Conservation (phyloP, 2,888 invertebrate genomes). For the Pristionchus maxplancki region DNA sequence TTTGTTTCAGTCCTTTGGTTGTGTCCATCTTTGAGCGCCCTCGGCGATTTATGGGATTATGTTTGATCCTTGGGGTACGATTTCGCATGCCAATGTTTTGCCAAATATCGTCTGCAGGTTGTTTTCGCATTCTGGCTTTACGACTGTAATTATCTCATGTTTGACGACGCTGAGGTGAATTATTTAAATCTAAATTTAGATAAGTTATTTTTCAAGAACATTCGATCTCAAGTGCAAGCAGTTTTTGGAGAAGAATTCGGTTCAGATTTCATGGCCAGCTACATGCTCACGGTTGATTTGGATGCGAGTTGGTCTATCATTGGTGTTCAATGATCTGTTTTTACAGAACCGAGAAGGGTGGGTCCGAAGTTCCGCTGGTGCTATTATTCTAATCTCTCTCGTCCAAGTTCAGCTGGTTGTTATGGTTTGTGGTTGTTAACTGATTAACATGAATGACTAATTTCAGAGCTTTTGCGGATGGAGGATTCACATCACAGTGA, state of each 20-base stretch:
- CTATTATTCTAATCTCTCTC: background rate
- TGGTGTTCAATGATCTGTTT: too few species aligned
- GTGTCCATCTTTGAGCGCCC: background rate
- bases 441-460: background rate
- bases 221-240: background rate
- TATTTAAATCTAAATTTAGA: background rate
- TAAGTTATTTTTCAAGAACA: background rate
- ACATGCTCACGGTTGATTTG: slow-evolving; percentile 5
- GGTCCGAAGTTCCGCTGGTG: background rate
- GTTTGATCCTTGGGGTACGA: background rate
- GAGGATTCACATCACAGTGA: background rate
- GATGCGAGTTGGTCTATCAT: background rate
- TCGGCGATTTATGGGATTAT: background rate
- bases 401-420: background rate
- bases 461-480: background rate
- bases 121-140: background rate
- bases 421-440: background rate
- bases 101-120: background rate
- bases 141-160: background rate
- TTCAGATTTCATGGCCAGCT: background rate
- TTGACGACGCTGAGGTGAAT: background rate
- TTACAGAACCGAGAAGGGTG: background rate
- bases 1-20: background rate
- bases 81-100: too few species aligned
- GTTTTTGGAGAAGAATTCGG: background rate